phyloP scores from a whole-genome alignment of 2,113 vertebrate genomes.

The Sorex araneus region DNA sequence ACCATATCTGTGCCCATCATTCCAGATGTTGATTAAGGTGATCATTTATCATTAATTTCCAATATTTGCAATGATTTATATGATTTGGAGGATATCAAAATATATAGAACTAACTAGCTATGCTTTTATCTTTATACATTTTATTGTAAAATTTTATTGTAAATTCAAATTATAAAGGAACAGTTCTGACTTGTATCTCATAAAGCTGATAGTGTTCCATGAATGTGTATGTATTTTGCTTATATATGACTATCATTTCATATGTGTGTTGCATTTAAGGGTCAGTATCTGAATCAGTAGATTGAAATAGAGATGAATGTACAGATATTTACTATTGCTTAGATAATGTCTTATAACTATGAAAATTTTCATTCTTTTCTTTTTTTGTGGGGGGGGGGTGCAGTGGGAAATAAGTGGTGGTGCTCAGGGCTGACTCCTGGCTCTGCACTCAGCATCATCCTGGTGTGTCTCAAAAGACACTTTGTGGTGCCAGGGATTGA shows the following conservation, averaged over 20 bases:
- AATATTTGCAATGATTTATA: background rate
- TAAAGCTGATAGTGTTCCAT: background rate
- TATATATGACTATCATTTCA: background rate
- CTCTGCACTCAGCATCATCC: too few relatives aligned
- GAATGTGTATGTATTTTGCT: background rate
- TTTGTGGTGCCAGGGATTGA: too few relatives aligned
- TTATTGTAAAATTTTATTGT: background rate
- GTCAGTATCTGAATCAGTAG: background rate
- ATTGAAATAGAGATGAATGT: background rate
- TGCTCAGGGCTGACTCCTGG: too few relatives aligned
- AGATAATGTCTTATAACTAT: background rate
- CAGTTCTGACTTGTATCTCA: background rate
- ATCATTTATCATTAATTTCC: background rate
- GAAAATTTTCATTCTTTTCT: background rate
- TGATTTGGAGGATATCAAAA: background rate
- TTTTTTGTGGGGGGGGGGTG: too few relatives aligned
- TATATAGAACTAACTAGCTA: background rate
- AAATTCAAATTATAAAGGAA: background rate
- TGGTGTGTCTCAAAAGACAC: too few relatives aligned
- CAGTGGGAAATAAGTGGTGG: too few relatives aligned
- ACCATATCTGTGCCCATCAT: background rate
- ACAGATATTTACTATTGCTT: background rate
- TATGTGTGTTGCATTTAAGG: background rate
- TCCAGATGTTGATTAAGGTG: background rate
- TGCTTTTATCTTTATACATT: conserved; percentile 7